These are phyloP conservation scores for Macroglossus sobrinus DNA, from an alignment of 2,113 vertebrate genomes.

Conservation along the genomic window DNA sequence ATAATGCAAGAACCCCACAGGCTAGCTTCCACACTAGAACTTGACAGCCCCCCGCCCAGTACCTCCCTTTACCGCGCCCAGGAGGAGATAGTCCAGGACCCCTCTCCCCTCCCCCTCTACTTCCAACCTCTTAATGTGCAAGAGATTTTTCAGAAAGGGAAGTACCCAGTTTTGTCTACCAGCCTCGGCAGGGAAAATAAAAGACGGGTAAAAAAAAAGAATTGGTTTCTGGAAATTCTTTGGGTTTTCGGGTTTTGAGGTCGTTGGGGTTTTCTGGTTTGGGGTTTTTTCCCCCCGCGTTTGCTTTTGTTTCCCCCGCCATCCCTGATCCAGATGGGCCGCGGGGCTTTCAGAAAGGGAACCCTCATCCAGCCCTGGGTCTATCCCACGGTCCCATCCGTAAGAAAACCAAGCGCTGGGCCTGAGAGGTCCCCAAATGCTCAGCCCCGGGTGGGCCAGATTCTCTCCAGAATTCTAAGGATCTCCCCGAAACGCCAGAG, in stretches of 20 bases:
- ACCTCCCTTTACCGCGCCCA: too few relatives aligned
- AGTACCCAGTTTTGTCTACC: constrained; percentile 35
- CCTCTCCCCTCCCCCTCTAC: background rate
- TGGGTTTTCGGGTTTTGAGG: background rate
- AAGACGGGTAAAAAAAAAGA: constrained; percentile 4
- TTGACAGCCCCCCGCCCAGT: background rate
- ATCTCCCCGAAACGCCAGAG: background rate
- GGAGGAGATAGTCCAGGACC: background rate
- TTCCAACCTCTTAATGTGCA: background rate
- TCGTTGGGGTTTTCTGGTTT: background rate
- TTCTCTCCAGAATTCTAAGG: background rate
- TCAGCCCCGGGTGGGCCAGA: background rate
- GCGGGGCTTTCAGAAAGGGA: background rate
- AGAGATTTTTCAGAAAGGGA: constrained; percentile 45
- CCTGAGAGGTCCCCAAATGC: background rate
- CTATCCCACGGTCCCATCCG: background rate
- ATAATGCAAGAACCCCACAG: constrained; percentile 18
- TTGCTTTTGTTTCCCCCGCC: constrained; percentile 13
- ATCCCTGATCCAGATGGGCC: constrained; percentile 5
- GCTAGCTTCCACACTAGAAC: background rate
- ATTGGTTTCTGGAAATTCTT: constrained; percentile 48
- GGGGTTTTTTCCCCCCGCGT: background rate
- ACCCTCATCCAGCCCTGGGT: constrained; percentile 26
- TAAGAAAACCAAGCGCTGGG: background rate
- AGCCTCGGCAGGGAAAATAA: background rate